phyloP scores from a whole-genome alignment of 2,797 vertebrate species.

The Propithecus deckenii region DNA sequence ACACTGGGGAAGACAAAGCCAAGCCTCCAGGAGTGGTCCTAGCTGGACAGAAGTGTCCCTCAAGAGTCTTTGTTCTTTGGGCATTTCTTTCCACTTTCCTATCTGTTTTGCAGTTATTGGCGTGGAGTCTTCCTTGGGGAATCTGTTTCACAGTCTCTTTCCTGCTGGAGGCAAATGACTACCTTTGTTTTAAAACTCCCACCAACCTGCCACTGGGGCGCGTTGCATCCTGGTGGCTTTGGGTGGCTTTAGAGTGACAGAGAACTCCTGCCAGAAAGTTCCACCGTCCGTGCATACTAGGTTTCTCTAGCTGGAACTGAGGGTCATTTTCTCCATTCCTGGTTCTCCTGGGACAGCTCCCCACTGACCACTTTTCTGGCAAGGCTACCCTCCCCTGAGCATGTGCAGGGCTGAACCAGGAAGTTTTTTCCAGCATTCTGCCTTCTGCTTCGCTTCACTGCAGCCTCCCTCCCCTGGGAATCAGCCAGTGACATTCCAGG shows the following conservation, averaged over 20 bases:
- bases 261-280: conserved; percentile 19
- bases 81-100: background rate
- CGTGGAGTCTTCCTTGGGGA: background rate
- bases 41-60: background rate
- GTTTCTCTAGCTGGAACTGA: background rate
- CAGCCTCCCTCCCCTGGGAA: background rate
- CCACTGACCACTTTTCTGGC: background rate
- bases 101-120: background rate
- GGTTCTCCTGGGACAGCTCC: background rate
- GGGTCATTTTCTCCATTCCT: conserved; percentile 27
- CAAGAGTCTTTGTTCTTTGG: background rate
- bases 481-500: background rate
- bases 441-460: background rate
- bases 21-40: background rate
- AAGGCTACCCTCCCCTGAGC: background rate
- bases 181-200: background rate
- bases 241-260: background rate
- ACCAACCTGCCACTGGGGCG: background rate
- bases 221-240: conserved; percentile 21
- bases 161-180: background rate
- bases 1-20: background rate
- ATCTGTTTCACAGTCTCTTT: background rate
- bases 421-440: background rate
- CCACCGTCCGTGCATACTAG: background rate
- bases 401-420: background rate